phyloP scores from a whole-genome alignment of 2,888 invertebrate species.

The Acleris emargana region DNA sequence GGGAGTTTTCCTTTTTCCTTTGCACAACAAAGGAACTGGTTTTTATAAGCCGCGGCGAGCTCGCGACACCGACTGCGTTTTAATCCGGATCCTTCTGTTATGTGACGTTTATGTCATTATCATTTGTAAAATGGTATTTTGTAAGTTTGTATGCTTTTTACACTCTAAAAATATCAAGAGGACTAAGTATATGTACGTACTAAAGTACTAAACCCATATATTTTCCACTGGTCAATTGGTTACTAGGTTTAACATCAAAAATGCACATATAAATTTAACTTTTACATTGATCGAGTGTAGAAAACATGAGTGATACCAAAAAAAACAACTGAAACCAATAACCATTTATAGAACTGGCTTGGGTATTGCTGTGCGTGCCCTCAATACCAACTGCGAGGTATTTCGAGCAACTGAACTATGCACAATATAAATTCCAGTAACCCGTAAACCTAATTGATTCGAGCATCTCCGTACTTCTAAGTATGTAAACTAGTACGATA shows the following conservation, averaged over 20 bases:
- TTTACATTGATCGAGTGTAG: neutral
- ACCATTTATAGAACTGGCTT: neutral
- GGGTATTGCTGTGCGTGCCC: neutral
- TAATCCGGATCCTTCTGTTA: conserved; percentile 55
- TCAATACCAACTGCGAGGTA: neutral
- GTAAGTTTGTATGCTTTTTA: neutral
- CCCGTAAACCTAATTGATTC: conserved; percentile 15
- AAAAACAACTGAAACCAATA: neutral
- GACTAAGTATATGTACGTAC: no score
- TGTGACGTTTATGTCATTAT: conserved; percentile 60
- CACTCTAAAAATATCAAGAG: neutral
- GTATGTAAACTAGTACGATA: conserved; percentile 16
- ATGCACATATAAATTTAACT: neutral
- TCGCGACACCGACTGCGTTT: conserved; percentile 48
- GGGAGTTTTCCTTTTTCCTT: conserved; percentile 53
- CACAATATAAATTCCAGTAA: neutral
- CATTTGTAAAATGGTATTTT: conserved; percentile 37
- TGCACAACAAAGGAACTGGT: conserved; percentile 60
- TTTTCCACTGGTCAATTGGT: no score
- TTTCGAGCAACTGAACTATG: neutral
- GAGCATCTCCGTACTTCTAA: neutral
- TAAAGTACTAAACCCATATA: no score
- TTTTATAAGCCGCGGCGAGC: conserved; percentile 51
- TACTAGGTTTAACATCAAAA: neutral
- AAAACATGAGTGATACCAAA: neutral